Conservation (phyloP, 2,888 invertebrate genomes). For the Tachystola acroxantha region DNA sequence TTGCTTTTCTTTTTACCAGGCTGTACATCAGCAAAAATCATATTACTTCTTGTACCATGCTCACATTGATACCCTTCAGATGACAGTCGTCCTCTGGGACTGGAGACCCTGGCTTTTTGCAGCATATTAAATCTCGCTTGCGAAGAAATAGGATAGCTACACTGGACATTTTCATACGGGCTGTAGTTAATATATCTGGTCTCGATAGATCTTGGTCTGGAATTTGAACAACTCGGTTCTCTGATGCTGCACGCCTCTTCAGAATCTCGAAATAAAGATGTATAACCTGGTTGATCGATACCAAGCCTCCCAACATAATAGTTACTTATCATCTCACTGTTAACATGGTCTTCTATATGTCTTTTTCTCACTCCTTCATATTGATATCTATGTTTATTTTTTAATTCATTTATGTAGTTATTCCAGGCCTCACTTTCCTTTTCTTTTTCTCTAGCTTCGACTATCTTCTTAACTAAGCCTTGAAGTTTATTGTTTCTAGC, state of each 20-base stretch:
- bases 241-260: no score
- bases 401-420: conserved; percentile 51
- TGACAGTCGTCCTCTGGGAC: no score
- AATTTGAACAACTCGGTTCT: not conserved
- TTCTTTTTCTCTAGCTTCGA: conserved; percentile 36
- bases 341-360: not conserved
- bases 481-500: conserved; percentile 43
- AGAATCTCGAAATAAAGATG: no score
- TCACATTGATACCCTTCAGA: no score
- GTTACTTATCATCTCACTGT: no score
- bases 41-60: not conserved
- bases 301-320: no score
- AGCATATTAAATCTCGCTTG: no score
- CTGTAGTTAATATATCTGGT: conserved; percentile 2
- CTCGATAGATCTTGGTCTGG: not conserved
- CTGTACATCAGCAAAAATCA: not conserved
- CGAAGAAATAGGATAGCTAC: conserved; percentile 35
- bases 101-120: no score
- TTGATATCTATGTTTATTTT: conserved; percentile 32
- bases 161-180: conserved; percentile 19
- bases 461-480: conserved; percentile 35
- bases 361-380: not conserved
- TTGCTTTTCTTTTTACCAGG: no score
- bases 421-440: conserved; percentile 47
- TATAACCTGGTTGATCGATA: no score